Percentiles rank a stretch among this genome's conserved stretches.
These are phyloP conservation scores for Folsomia candida DNA, from an alignment of 2,888 invertebrate genomes.

Conservation along the genomic window DNA sequence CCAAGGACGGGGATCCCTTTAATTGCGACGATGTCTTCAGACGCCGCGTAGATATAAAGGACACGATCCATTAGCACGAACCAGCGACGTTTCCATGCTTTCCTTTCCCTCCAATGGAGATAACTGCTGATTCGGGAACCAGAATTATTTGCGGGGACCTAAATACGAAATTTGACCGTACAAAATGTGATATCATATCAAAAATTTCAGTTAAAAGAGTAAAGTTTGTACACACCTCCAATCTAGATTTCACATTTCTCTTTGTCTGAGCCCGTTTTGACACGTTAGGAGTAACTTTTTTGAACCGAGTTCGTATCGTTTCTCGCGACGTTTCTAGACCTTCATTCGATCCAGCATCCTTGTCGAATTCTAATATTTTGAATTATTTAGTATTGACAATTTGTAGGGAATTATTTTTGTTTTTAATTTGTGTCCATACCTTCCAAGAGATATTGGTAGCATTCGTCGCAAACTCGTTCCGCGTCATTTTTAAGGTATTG, in stretches of 20 bases:
- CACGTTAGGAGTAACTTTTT: slow-evolving; percentile 51
- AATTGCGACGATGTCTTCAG: slow-evolving; percentile 60
- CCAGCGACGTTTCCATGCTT: slow-evolving; percentile 60
- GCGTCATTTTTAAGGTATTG: slow-evolving; percentile 58
- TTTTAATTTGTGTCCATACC: slow-evolving; percentile 49
- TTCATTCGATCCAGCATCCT: slow-evolving; percentile 43
- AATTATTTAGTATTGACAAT: neutral
- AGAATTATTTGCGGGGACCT: slow-evolving; percentile 60
- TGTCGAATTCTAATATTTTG: slow-evolving; percentile 45
- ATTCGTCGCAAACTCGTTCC: slow-evolving; percentile 60
- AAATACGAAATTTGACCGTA: slow-evolving; percentile 21
- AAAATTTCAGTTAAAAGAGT: slow-evolving; percentile 10
- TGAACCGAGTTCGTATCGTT: slow-evolving; percentile 51
- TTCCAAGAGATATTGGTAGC: slow-evolving; percentile 56
- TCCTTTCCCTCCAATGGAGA: slow-evolving; percentile 55
- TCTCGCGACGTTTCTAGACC: slow-evolving; percentile 46
- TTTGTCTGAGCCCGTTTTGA: slow-evolving; percentile 48
- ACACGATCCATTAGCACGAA: slow-evolving; percentile 61
- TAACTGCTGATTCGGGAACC: slow-evolving; percentile 61
- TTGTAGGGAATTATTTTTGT: neutral
- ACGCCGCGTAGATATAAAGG: slow-evolving; percentile 58
- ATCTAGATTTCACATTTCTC: slow-evolving; percentile 53
- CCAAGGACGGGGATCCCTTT: slow-evolving; percentile 59
- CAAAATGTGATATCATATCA: slow-evolving; percentile 7
- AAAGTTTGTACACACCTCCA: slow-evolving; percentile 52